These are phyloP conservation scores for Sebastes steindachneri DNA, from an alignment of 2,797 vertebrate genomes.

Conservation along the genomic window DNA sequence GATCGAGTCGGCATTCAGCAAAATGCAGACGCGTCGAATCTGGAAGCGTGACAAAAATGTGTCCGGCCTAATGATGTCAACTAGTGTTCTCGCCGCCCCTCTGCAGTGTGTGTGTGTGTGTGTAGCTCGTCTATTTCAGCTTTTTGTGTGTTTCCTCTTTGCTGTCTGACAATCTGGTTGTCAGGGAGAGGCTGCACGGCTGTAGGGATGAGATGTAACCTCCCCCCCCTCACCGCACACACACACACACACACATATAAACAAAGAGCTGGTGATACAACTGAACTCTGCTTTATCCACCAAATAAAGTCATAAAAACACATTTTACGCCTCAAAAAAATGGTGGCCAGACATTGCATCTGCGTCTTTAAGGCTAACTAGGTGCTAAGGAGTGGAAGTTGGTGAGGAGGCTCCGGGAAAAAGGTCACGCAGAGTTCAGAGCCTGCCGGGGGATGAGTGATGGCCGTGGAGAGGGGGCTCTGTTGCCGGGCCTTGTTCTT, in stretches of 20 bases:
- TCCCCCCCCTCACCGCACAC: background rate
- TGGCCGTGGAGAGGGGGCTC: slow-evolving; percentile 87
- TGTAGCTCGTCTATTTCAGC: slow-evolving; percentile 22
- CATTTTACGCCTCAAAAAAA: background rate
- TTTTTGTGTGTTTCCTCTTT: slow-evolving; percentile 54
- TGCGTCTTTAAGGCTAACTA: slow-evolving; percentile 74
- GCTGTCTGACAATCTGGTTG: slow-evolving; percentile 62
- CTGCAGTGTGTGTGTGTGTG: slow-evolving; percentile 45
- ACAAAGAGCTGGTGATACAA: background rate
- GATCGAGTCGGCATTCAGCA: slow-evolving; percentile 70
- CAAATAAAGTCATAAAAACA: slow-evolving; percentile 5
- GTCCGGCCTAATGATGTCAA: slow-evolving; percentile 84
- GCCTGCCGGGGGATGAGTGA: slow-evolving; percentile 86
- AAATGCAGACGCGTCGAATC: slow-evolving; percentile 81
- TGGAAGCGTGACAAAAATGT: slow-evolving; percentile 85
- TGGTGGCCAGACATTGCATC: background rate
- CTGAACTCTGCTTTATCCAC: background rate
- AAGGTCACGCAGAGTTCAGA: slow-evolving; percentile 96
- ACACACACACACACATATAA: background rate
- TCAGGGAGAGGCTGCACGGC: slow-evolving; percentile 41
- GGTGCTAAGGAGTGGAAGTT: slow-evolving; percentile 85
- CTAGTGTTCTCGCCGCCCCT: slow-evolving; percentile 70
- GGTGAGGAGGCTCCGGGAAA: slow-evolving; percentile 78
- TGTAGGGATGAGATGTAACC: slow-evolving; percentile 34
- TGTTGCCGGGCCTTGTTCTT: slow-evolving; percentile 89